Evolutionary conservation across 2,888 invertebrate genomes (phyloP).

Genomic region (Scaptomyza flava): DNA sequence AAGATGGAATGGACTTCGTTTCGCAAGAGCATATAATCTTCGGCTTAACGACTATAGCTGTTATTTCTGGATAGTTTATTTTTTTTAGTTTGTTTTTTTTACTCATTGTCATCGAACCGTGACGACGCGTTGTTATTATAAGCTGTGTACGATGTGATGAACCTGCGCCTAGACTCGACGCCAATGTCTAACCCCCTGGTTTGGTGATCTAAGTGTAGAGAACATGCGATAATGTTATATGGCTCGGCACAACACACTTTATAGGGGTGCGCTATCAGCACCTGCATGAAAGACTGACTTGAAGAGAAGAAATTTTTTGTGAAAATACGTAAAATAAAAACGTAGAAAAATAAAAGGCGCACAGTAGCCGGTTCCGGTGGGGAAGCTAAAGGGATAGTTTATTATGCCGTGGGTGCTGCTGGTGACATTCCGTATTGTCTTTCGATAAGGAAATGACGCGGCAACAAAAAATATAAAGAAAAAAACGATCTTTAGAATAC

Average conservation of each 20-base stretch:
- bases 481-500: constrained; percentile 20
- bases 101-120: constrained; percentile 72
- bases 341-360: constrained; percentile 31
- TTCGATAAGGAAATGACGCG: constrained; percentile 73
- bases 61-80: constrained; percentile 1
- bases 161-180: constrained; percentile 53
- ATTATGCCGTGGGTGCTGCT: constrained; percentile 59
- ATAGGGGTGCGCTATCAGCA: constrained; percentile 68
- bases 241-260: constrained; percentile 42
- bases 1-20: neutral
- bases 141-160: constrained; percentile 46
- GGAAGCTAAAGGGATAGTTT: constrained; percentile 60
- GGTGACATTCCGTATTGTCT: constrained; percentile 63
- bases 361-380: constrained; percentile 35
- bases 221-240: constrained; percentile 76
- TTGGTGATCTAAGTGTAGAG: constrained; percentile 74
- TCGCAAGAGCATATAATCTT: neutral
- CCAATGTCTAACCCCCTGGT: constrained; percentile 54
- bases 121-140: constrained; percentile 62
- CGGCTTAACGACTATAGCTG: neutral
- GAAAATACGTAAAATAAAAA: constrained; percentile 20
- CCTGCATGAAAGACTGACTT: constrained; percentile 54
- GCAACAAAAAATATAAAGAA: constrained; percentile 36
- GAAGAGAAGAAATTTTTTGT: constrained; percentile 7
- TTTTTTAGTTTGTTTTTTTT: constrained; percentile 48